Evolutionary conservation across 2,113 vertebrate species (phyloP), one percentile per base, ranked within the genome.

Genomic region (Rhynchopsitta pachyrhyncha): DNA sequence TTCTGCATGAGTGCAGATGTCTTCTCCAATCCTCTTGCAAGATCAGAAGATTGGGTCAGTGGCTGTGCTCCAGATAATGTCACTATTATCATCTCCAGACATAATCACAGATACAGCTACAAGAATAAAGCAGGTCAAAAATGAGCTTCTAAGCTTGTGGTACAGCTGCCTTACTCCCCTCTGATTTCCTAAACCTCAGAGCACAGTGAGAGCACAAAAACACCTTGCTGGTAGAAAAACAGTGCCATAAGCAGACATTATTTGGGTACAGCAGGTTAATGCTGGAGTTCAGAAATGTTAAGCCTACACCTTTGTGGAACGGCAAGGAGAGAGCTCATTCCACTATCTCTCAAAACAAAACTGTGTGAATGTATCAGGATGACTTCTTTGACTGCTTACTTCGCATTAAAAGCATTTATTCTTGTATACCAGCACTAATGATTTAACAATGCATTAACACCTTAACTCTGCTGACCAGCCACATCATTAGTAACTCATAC

Each of bases 61-160:
- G 90, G 93, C 94, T 86, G 28, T 50, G 63, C 53, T 93, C 70
- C 93, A 96, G 68, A 83, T 70, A 86, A 92, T 35, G 63, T 91
- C 82, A 77, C 75, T 67, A 37, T 69, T 85, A 92, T 85, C 95
- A 86, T 90, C 53, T 92, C 63, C 82, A 93, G 75, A 85, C 79
- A 53, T 8, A 76, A 81, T 37, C 88, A 78, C 60, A 77, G 82
- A 87, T n/a, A 90, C 16, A 69, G 78, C 81, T 55, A 57, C 37
- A 73, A 70, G 75, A 96, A 93, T 27, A 93, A 86, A 95, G 76
- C 24, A 0, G 82, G 79, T 92, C 76, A 91, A 79, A 87, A 95
- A 93, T 18, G n/a, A 82, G 87, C 79, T 88, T 80, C 87, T 86
- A 77, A 90, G 85, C 79, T 88, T 74, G 67, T 20, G 17, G 63